Conservation (phyloP, 2,888 invertebrate species). For the Drosophila quinaria region DNA sequence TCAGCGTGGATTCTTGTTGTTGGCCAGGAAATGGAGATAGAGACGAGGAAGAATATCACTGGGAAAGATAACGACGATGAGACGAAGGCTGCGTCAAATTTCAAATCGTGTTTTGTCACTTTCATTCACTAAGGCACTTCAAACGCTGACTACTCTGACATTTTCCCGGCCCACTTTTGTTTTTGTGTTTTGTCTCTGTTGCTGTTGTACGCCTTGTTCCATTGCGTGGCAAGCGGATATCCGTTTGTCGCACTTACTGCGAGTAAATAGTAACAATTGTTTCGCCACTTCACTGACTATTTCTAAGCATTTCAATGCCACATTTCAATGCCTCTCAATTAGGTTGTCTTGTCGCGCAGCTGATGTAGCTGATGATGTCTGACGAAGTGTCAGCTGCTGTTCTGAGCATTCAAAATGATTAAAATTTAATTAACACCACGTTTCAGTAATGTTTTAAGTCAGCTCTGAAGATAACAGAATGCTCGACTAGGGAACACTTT, state of each 20-base stretch:
- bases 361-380: slow-evolving; percentile 2
- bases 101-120: slow-evolving; percentile 73
- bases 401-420: slow-evolving; percentile 49
- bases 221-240: slow-evolving; percentile 70
- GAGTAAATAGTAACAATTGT: slow-evolving; percentile 33
- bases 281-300: slow-evolving; percentile 41
- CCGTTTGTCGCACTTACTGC: slow-evolving; percentile 73
- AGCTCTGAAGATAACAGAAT: background rate
- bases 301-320: slow-evolving; percentile 44
- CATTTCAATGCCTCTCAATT: slow-evolving; percentile 30
- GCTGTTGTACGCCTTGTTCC: slow-evolving; percentile 41
- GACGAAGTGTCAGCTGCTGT: slow-evolving; percentile 29
- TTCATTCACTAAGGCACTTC: slow-evolving; percentile 51
- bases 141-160: slow-evolving; percentile 23
- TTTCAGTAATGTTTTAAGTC: slow-evolving; percentile 31
- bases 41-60: background rate
- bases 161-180: slow-evolving; percentile 30
- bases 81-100: slow-evolving; percentile 59
- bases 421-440: slow-evolving; percentile 54
- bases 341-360: slow-evolving; percentile 11
- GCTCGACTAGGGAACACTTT: background rate
- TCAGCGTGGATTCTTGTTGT: slow-evolving; percentile 39
- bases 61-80: background rate
- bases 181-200: slow-evolving; percentile 3
- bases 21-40: slow-evolving; percentile 30